Evolutionary conservation across 2,113 vertebrate species (phyloP), one percentile per base, ranked within the genome.

Genomic region (Actinemys pallida): DNA sequence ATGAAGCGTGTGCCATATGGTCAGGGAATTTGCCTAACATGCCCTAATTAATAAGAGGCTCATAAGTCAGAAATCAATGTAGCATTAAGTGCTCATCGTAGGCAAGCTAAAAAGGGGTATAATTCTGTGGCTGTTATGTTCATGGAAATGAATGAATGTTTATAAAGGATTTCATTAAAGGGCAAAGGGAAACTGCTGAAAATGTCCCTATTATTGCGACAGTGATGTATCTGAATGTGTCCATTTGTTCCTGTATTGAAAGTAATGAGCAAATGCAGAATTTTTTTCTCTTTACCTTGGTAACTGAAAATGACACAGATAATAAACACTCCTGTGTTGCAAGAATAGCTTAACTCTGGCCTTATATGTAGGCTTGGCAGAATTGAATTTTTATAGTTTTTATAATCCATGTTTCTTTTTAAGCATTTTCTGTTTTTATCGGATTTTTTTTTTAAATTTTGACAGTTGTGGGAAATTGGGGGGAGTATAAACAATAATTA

Each of bases 241-340:
- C 82, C 1, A 0, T 45, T 85, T 29, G 20, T 4, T 56, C 86
- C 0, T 0, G 1, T 10, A 2, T 19, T 4, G 50, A 52, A n/a
- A 69, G 79, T 47, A 19, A 57, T 0, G 2, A 79, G 20, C 42
- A 27, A 29, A 10, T 84, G 31, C n/a, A 5, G 10, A 7, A 2
- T 12, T 56, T 39, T 49, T 75, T 80, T 56, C 17, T 8, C 1
- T 50, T 88, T 35, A 62, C 39, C 45, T 94, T 3, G 0, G 10
- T 49, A 59, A 72, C 56, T 11, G 11, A 19, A n/a, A 72, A 5
- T 27, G 31, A 54, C 84, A 75, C 72, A 24, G 3, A n/a, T 45
- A 54, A 62, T 20, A 0, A 3, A 24, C 24, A 35, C 84, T 72
- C 31, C 0, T 0, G 52, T 39, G 84, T 5, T 35, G 49, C 27